phyloP scores from a whole-genome alignment of 1,140 invertebrate genomes.

The Acyrthosiphon pisum region DNA sequence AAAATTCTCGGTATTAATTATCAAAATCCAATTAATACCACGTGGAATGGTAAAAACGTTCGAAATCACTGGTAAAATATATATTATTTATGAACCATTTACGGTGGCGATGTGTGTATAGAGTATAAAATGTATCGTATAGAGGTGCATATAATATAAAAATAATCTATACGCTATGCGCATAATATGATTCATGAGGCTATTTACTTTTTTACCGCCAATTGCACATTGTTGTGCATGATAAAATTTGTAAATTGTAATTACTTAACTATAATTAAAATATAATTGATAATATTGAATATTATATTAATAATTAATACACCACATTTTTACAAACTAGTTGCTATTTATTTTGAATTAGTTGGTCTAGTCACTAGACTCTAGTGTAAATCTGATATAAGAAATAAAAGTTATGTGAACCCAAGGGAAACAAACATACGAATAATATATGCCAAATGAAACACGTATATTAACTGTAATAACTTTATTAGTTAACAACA shows the following conservation, averaged over 20 bases:
- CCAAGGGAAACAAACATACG: neutral
- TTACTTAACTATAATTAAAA: neutral
- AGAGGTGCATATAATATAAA: neutral
- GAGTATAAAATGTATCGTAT: neutral
- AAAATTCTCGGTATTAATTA: slow-evolving; percentile 13
- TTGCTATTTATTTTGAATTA: neutral
- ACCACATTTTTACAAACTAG: neutral
- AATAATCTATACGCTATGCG: neutral
- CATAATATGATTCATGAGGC: neutral
- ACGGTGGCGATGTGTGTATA: neutral
- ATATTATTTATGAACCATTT: neutral
- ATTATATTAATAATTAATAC: neutral
- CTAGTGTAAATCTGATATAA: neutral
- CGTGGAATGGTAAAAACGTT: neutral
- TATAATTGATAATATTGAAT: neutral
- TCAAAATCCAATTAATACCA: neutral
- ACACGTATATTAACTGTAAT: neutral
- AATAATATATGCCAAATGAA: neutral
- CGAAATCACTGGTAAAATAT: neutral
- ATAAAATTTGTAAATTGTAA: neutral
- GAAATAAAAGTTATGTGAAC: neutral
- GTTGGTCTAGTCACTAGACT: no score
- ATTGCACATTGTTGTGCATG: neutral
- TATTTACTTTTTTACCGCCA: neutral
- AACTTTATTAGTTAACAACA: neutral